Evolutionary conservation across 2,113 vertebrate species (phyloP).

Genomic region (Lepus americanus): DNA sequence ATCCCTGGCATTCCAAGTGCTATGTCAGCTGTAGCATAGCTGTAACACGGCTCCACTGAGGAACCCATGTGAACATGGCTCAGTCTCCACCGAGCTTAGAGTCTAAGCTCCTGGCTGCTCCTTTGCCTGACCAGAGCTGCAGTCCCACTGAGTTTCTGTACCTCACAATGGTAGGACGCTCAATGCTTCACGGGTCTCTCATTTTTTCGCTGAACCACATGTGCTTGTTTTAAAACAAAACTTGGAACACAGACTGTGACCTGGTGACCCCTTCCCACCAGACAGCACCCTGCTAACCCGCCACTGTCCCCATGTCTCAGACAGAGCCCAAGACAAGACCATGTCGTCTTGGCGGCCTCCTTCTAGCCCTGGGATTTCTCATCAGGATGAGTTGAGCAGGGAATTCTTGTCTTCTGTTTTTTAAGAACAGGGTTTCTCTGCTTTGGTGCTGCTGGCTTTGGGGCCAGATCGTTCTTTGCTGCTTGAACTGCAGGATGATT

Average conservation of each 20-base stretch:
- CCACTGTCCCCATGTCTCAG: background rate
- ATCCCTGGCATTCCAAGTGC: background rate
- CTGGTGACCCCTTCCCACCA: background rate
- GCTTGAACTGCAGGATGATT: background rate
- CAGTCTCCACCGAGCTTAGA: background rate
- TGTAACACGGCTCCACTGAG: background rate
- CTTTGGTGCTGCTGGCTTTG: background rate
- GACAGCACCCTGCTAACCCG: background rate
- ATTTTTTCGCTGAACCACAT: background rate
- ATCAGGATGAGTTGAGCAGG: background rate
- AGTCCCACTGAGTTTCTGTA: background rate
- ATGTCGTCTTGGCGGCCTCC: background rate
- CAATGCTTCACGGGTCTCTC: background rate
- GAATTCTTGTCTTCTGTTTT: background rate
- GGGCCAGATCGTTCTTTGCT: background rate
- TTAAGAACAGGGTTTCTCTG: slow-evolving; percentile 17
- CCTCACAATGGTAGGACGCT: background rate
- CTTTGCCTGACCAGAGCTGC: background rate
- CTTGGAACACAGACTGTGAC: background rate
- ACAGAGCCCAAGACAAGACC: background rate
- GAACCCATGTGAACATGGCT: background rate
- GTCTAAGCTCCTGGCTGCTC: background rate
- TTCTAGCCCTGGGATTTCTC: slow-evolving; percentile 19
- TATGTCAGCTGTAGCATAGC: background rate
- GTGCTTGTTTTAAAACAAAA: slow-evolving; percentile 39